Evolutionary conservation across 2,113 vertebrate genomes (phyloP).

Genomic region (Coryphaenoides rupestris): DNA sequence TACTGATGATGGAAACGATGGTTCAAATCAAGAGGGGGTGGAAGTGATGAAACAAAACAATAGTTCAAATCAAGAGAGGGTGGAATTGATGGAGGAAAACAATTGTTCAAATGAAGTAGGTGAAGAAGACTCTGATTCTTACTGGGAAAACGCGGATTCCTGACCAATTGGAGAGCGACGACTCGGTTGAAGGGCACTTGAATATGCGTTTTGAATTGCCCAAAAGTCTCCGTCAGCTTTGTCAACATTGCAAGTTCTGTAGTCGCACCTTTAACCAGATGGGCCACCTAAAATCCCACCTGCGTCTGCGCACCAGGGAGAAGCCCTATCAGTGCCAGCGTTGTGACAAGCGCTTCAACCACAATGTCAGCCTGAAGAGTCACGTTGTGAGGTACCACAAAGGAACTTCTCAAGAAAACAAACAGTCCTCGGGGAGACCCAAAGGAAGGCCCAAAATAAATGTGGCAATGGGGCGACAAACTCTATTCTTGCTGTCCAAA

Average conservation of each 20-base stretch:
- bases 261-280: conserved; percentile 36
- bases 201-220: background rate
- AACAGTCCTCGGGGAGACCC: conserved; percentile 27
- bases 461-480: background rate
- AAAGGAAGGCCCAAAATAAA: conserved; percentile 36
- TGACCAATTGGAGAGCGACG: too few species aligned
- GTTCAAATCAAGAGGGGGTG: too few species aligned
- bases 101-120: background rate
- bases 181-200: too few species aligned
- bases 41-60: background rate
- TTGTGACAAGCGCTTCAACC: conserved; percentile 55
- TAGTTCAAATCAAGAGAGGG: background rate
- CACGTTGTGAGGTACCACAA: conserved; percentile 42
- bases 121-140: too few species aligned
- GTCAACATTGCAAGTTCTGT: conserved; percentile 58
- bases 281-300: conserved; percentile 56
- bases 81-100: background rate
- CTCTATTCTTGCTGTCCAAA: too few species aligned
- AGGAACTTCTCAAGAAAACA: background rate
- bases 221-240: conserved; percentile 21
- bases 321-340: conserved; percentile 50
- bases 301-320: conserved; percentile 59
- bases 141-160: too few species aligned
- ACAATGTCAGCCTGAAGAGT: conserved; percentile 59
- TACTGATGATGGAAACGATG: too few species aligned